These are phyloP conservation scores for Denticeps clupeoides DNA, from an alignment of 2,797 vertebrate genomes.

Conservation along the genomic window DNA sequence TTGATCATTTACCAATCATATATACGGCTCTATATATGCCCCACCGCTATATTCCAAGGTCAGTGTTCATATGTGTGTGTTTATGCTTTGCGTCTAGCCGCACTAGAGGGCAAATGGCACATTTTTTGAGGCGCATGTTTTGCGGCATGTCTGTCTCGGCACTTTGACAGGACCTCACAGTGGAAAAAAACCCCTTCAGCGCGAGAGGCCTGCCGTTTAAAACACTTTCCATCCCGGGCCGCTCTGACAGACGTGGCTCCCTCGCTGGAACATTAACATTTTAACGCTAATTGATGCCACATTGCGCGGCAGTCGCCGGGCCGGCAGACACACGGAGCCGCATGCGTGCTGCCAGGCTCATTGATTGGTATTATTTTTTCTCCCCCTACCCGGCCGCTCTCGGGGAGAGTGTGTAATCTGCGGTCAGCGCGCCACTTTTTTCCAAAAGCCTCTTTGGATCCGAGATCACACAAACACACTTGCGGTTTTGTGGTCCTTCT, in stretches of 20 bases:
- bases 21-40: too few species aligned
- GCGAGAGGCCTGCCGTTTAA: constrained; percentile 17
- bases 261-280: constrained; percentile 27
- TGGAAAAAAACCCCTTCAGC: constrained; percentile 21
- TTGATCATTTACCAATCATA: too few species aligned
- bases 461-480: constrained; percentile 58
- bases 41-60: too few species aligned
- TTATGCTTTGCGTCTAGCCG: too few species aligned
- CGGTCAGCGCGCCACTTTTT: constrained; percentile 65
- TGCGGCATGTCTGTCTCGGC: constrained; percentile 19
- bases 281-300: constrained; percentile 32
- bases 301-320: constrained; percentile 14
- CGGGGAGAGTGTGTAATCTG: constrained; percentile 56
- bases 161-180: constrained; percentile 28
- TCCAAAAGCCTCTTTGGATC: constrained; percentile 66
- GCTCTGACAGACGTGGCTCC: background rate
- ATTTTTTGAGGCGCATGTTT: constrained; percentile 23
- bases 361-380: constrained; percentile 38
- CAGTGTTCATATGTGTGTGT: too few species aligned
- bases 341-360: constrained; percentile 17
- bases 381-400: constrained; percentile 41
- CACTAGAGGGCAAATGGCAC: too few species aligned
- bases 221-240: constrained; percentile 23
- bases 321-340: constrained; percentile 1
- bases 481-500: constrained; percentile 63